These are phyloP conservation scores for Cryptus armator DNA, from an alignment of 2,888 invertebrate species.

Conservation along the genomic window DNA sequence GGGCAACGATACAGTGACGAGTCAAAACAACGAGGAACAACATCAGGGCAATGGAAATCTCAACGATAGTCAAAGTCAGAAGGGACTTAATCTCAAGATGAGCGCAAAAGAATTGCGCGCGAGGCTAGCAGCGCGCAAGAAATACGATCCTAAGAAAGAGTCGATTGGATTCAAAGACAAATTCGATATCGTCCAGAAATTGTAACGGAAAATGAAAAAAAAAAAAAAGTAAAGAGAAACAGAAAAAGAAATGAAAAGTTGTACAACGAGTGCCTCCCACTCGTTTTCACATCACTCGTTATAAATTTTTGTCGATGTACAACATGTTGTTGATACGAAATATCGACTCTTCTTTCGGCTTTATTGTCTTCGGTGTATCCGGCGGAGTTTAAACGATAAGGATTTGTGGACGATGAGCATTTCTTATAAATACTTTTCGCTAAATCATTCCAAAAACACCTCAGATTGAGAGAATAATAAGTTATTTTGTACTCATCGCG, in stretches of 20 bases:
- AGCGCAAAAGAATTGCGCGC: slow-evolving; percentile 97
- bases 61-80: slow-evolving; percentile 78
- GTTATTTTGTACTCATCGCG: background rate
- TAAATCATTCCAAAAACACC: background rate
- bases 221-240: background rate
- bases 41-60: slow-evolving; percentile 77
- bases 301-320: background rate
- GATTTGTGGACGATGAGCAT: background rate
- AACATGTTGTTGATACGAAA: background rate
- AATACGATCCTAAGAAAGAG: slow-evolving; percentile 96
- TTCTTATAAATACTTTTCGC: background rate
- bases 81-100: slow-evolving; percentile 92
- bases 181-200: slow-evolving; percentile 97
- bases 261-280: slow-evolving; percentile 18
- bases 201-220: slow-evolving; percentile 86
- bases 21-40: slow-evolving; percentile 70
- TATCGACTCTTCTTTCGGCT: slow-evolving; percentile 10
- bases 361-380: slow-evolving; percentile 27
- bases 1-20: slow-evolving; percentile 67
- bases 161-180: slow-evolving; percentile 96
- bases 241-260: background rate
- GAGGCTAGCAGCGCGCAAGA: slow-evolving; percentile 93
- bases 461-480: background rate
- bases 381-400: background rate
- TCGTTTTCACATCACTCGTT: slow-evolving; percentile 4